Base-by-base conservation (phyloP, 2,888 invertebrate genomes). In the Carabus problematicus region DNA sequence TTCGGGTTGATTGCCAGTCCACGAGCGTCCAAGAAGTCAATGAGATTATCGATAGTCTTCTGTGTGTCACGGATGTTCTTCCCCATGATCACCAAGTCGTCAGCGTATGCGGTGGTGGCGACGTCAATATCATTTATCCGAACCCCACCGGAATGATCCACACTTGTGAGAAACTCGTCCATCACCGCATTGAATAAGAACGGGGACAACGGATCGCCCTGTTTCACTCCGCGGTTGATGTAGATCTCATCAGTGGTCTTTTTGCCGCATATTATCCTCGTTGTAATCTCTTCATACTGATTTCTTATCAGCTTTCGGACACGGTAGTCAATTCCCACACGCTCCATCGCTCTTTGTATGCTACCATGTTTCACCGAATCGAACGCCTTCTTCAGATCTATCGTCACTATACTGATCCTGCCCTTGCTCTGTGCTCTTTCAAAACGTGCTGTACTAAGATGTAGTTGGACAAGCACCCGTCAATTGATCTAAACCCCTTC, bases 171-270 rank as follows among this genome's bases (percentile, higher is more conserved):
- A 7, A 55, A 18, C 19, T 55, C 55, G 18, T 55, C 55, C 55
- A 55, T 55, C 7, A 49, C n/a, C n/a, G 14, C 4, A 16, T 49
- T 49, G n/a, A 49, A 49, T 11, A 49, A 8, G n/a, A 16, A 7
- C 8, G 49, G 49, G 4, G 49, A 49, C n/a, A 49, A n/a, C n/a
- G 49, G 49, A 49, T 49, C 49, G 7, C 49, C 49, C 14, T 49
- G 49, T 16, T 49, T 49, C 7, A 49, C 49, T 11, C 49, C 49
- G 4, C 49, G 6, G n/a, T 6, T 6, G 12, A 49, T 49, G 14
- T 6, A 6, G 7, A 49, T 49, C 14, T 6, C 12, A 6, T 11
- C n/a, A 8, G 49, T 49, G 6, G 49, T 8, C 4, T 49, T 49
- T 49, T 6, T 6, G 7, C 8, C 49, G n/a, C 49, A 49, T 6